Conservation (phyloP, 37 sponge, comb jelly and placozoan species). For the Corticium candelabrum region DNA sequence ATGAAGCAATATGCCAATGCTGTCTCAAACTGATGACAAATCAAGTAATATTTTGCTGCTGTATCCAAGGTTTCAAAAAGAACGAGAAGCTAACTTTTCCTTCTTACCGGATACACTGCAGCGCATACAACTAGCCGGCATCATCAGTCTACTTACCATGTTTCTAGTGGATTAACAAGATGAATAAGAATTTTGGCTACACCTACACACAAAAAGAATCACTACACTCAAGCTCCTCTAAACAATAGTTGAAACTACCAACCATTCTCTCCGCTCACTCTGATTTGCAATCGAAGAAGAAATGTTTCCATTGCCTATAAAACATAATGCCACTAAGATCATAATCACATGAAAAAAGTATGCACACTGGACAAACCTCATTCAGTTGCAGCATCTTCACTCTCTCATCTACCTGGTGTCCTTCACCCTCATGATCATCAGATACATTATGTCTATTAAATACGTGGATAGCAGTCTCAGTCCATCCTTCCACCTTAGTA, state of each 20-base stretch:
- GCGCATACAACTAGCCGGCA: no score
- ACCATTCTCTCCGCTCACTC: constrained; percentile 84
- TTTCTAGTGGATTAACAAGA: constrained; percentile 61
- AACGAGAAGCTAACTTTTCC: no score
- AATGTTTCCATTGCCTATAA: constrained; percentile 8
- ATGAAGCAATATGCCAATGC: no score
- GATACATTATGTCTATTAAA: constrained; percentile 47
- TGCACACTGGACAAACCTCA: neutral
- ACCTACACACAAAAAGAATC: no score
- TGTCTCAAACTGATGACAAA: no score
- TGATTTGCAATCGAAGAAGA: constrained; percentile 9
- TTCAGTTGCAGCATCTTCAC: constrained; percentile 24
- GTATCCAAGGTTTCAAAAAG: no score
- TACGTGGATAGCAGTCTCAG: constrained; percentile 48
- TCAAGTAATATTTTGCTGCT: no score
- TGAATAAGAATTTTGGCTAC: constrained; percentile 54
- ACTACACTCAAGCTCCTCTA: no score
- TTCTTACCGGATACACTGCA: no score
- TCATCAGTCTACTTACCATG: no score
- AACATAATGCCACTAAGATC: neutral
- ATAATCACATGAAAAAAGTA: neutral
- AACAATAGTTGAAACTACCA: neutral
- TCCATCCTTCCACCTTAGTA: constrained; percentile 52
- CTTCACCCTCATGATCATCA: neutral
- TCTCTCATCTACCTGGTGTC: neutral